phyloP scores from a whole-genome alignment of 2,113 vertebrate species.

The Glaucomys volans region DNA sequence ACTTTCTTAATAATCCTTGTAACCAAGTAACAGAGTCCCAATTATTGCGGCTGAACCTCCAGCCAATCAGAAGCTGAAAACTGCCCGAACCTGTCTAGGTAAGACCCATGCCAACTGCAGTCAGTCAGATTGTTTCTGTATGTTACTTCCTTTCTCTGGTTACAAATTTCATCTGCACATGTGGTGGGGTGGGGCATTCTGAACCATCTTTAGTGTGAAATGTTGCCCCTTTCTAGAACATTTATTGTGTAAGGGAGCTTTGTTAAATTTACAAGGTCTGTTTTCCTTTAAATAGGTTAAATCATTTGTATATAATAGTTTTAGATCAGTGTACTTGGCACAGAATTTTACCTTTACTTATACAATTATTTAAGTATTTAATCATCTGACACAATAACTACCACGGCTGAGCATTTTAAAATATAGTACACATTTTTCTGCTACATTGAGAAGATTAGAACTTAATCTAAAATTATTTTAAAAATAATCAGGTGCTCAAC shows the following conservation, averaged over 20 bases:
- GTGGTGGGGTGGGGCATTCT: not conserved
- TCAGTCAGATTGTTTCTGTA: not conserved
- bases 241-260: not conserved
- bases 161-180: not conserved
- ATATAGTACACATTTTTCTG: not conserved
- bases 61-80: not conserved
- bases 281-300: not conserved
- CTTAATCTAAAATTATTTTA: not conserved
- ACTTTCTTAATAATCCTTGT: not conserved
- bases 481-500: not conserved
- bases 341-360: not conserved
- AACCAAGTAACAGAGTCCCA: not conserved
- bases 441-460: not conserved
- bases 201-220: not conserved
- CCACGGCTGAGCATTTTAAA: not conserved
- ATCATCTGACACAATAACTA: not conserved
- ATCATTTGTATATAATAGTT: not conserved
- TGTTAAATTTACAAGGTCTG: not conserved
- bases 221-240: not conserved
- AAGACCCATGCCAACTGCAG: not conserved
- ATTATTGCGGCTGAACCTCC: not conserved
- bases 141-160: not conserved
- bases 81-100: not conserved
- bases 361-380: not conserved
- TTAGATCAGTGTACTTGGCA: not conserved